Evolutionary conservation across 2,888 invertebrate genomes (phyloP), one percentile per base, ranked within the genome.

Genomic region (Drosophila phalerata): DNA sequence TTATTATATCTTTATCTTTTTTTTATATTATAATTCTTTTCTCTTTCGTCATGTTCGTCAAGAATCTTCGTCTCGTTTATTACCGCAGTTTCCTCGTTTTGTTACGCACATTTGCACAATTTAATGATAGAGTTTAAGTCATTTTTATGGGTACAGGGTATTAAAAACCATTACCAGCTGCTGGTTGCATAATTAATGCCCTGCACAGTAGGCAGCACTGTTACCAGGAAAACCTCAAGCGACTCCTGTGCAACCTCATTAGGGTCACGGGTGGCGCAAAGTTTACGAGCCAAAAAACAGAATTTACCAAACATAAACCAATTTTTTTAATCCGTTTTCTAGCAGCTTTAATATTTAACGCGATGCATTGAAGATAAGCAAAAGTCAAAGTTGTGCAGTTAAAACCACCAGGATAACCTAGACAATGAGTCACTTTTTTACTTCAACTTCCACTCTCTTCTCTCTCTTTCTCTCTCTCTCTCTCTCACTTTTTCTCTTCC

Each of bases 171-270:
- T 78, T 76, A 73, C 62, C 64, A 73, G 57, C 78, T 73, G 61
- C 55, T 56, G 68, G 28, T 19, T 62, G 76, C 74, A 78, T 76
- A 76, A 76, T 76, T 78, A 78, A 76, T 66, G 68, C 28, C 4
- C 13, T 22, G 22, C 37, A 38, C 51, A 48, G 52, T 30, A 55
- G 47, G 17, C 55, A 17, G 10, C 11, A 13, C 42, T 22, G 42
- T 5, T 4, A 5, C 10, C 17, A 17, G 17, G 38, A 10, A 17
- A 37, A 51, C 51, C 38, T 25, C 22, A 9, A 28, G 40, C 28
- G 10, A 15, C 9, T 13, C 43, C 74, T 56, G 48, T 37, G 65
- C 19, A 19, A 45, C 37, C 78, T 77, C 76, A 77, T 76, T 77
- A 73, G 65, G 74, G 76, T 73, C 74, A 58, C 57, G 64, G 37